Evolutionary conservation across 1,140 invertebrate species (phyloP).

Genomic region (Nasonia giraulti): DNA sequence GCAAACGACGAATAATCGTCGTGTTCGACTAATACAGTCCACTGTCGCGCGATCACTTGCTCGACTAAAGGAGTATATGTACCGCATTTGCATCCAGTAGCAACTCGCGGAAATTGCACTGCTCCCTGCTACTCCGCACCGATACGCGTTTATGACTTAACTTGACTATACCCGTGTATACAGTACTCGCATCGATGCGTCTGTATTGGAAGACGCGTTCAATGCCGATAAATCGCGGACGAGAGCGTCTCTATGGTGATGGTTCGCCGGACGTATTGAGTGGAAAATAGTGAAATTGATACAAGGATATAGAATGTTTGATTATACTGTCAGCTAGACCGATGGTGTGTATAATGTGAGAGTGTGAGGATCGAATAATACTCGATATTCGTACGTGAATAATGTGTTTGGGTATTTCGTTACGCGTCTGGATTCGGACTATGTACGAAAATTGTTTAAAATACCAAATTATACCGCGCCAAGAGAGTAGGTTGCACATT

Average conservation of each 20-base stretch:
- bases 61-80: conserved; percentile 5
- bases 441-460: not conserved
- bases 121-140: not conserved
- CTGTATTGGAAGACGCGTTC: not conserved
- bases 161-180: not conserved
- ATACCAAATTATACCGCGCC: not conserved
- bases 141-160: conserved; percentile 37
- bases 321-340: no score
- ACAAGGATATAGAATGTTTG: no score
- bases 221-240: not conserved
- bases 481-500: not conserved
- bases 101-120: conserved; percentile 20
- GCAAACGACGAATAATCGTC: not conserved
- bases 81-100: conserved; percentile 34
- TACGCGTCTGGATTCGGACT: not conserved
- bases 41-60: conserved; percentile 20
- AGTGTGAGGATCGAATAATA: not conserved
- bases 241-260: no score
- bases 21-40: conserved; percentile 23
- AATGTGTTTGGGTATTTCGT: not conserved
- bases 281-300: no score
- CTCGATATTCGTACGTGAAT: not conserved
- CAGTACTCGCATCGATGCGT: not conserved
- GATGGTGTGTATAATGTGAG: no score
- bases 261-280: no score